Percentiles rank a stretch among this genome's conserved stretches.
Conservation (phyloP, 92 coral and sea anemone genomes). For the Palythoa grandiflora region DNA sequence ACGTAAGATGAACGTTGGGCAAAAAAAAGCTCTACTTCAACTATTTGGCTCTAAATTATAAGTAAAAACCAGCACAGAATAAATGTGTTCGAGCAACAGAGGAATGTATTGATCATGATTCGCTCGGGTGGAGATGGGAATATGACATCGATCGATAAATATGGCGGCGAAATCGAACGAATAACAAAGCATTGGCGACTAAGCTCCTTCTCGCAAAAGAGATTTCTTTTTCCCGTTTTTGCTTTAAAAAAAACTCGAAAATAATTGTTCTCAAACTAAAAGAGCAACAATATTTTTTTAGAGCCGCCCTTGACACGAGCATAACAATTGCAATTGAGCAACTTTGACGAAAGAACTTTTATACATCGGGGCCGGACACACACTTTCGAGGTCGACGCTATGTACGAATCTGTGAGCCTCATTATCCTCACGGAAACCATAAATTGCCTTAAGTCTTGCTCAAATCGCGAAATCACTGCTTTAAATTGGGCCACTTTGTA, state of each 20-base stretch:
- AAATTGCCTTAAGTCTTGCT: slow-evolving; percentile 6
- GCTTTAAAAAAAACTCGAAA: background rate
- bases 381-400: slow-evolving; percentile 17
- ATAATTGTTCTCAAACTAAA: background rate
- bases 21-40: background rate
- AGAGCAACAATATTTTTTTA: slow-evolving; percentile 8
- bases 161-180: slow-evolving; percentile 46
- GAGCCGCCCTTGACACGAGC: slow-evolving; percentile 17
- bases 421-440: slow-evolving; percentile 45
- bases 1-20: slow-evolving; percentile 28
- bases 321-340: slow-evolving; percentile 18
- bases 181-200: slow-evolving; percentile 7
- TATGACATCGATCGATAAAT: slow-evolving; percentile 30
- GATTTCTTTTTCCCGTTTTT: background rate
- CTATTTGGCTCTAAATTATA: background rate
- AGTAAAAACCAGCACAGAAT: background rate
- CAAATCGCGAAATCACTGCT: slow-evolving; percentile 10
- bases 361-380: slow-evolving; percentile 32
- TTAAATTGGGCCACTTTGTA: background rate
- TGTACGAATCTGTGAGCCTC: slow-evolving; percentile 42
- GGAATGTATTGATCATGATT: slow-evolving; percentile 26
- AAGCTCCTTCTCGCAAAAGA: background rate
- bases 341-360: slow-evolving; percentile 15
- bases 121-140: slow-evolving; percentile 18
- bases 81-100: slow-evolving; percentile 34